Percentiles rank a stretch among this genome's conserved stretches.
Evolutionary conservation across 2,797 vertebrate genomes (phyloP).

Genomic region (Cyprinella venusta): DNA sequence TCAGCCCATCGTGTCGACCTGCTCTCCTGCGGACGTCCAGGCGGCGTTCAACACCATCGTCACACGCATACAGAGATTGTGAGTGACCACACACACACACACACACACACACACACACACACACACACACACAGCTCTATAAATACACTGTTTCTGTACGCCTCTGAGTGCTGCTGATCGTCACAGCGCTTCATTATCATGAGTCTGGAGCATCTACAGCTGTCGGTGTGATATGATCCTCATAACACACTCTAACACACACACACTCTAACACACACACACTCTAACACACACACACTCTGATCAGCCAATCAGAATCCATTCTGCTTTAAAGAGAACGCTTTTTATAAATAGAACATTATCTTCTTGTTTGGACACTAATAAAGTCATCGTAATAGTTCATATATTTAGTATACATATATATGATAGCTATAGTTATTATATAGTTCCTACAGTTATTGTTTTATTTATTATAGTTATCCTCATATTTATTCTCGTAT

Average conservation of each 20-base stretch:
- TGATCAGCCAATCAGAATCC: not conserved
- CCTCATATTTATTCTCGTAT: not conserved
- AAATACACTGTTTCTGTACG: not conserved
- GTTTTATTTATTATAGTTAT: not conserved
- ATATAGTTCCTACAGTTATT: not conserved
- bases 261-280: not conserved
- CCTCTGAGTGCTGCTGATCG: not conserved
- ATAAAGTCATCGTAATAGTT: not conserved
- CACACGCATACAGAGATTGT: constrained; percentile 86
- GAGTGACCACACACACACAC: constrained; percentile 62
- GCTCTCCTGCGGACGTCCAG: constrained; percentile 81
- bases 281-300: not conserved
- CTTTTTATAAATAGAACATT: not conserved
- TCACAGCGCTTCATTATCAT: not conserved
- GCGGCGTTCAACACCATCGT: constrained; percentile 85
- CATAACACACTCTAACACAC: not conserved
- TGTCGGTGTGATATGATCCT: not conserved
- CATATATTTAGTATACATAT: not conserved
- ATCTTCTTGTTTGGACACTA: not conserved
- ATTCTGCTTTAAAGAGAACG: not conserved
- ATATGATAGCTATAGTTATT: not conserved
- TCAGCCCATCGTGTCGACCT: constrained; percentile 83
- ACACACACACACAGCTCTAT: not conserved
- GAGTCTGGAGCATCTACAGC: not conserved
- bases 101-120: not conserved